Conservation (phyloP, 2,113 vertebrate species). For the Aythya baeri region DNA sequence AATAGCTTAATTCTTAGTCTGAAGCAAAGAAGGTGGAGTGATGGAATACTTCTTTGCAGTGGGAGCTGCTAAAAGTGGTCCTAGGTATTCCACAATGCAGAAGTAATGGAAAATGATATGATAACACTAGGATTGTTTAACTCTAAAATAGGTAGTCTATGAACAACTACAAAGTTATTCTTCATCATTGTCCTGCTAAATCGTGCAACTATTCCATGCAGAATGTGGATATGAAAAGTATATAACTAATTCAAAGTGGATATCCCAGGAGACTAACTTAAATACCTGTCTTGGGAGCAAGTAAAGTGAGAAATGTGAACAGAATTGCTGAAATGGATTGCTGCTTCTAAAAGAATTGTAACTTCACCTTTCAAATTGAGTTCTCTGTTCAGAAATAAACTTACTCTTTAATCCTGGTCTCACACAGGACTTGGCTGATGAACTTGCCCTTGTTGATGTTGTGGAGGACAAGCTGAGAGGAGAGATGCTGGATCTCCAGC, state of each 20-base stretch:
- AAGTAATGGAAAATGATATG: not conserved
- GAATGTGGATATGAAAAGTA: not conserved
- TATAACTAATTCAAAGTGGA: not conserved
- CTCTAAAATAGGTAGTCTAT: not conserved
- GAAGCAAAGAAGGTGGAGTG: not conserved
- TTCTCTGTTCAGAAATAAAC: not conserved
- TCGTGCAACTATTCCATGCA: not conserved
- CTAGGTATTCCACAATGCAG: not conserved
- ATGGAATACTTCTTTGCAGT: not conserved
- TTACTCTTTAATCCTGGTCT: not conserved
- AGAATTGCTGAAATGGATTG: not conserved
- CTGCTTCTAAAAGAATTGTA: not conserved
- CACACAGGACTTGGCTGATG: conserved; percentile 92
- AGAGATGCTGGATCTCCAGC: conserved; percentile 96
- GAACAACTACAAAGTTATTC: not conserved
- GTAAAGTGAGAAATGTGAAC: not conserved
- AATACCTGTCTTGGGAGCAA: not conserved
- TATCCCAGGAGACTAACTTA: not conserved
- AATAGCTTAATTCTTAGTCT: too few relatives aligned
- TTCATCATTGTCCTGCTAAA: not conserved
- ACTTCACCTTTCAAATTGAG: not conserved
- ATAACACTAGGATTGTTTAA: not conserved
- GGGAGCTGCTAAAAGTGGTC: not conserved
- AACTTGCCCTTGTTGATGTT: conserved; percentile 95
- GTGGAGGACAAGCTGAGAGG: conserved; percentile 98